Evolutionary conservation across 2,888 invertebrate genomes (phyloP), one percentile per base, ranked within the genome.

Genomic region (Xestobium rufovillosum): DNA sequence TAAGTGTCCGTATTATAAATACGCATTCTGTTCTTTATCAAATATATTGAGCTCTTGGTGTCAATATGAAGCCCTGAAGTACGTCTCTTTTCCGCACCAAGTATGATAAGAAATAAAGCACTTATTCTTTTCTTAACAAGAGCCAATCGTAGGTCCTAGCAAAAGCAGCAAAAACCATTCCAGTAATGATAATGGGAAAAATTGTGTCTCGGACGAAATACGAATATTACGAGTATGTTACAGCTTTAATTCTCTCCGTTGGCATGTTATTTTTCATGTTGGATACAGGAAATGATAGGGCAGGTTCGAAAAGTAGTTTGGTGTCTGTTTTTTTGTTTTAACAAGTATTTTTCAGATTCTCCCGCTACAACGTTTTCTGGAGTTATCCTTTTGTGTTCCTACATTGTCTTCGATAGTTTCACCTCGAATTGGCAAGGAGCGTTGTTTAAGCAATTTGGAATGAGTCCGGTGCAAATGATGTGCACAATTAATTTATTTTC

Each of bases 21-120:
- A 95, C 67, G 84, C 87, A 0, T 97, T 83, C 70, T 92, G 95
- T 59, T 91, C 96, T 3, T 80, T 98, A 55, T 92, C 95, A 10
- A 98, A 98, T 66, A 89, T 97, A 46, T 78, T 98, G 76, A 95
- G 95, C 61, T 94, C 95, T 31, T 99, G 97, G 97, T 97, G 94
- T 66, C 98, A 99, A 67, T 98, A 99, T 63, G 98, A 98, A 68
- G 97, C 97, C 13, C 72, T 99, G 29, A 97, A 97, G 65, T 99
- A 86, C 66, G 92, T 98, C 55, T 94, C 88, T 59, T 98, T 98
- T 64, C 97, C 97, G 2, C 92, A 95, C 31, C 96, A 97, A 75
- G 91, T 88, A 49, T 53, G 43, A 33, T 14, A 6, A 26, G n/a
- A 26, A 27, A 27, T 17, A 11, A 4, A 32, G 16, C 17, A 28